These are phyloP conservation scores for Leucophenga varia DNA, from an alignment of 1,140 invertebrate genomes.

Conservation along the genomic window DNA sequence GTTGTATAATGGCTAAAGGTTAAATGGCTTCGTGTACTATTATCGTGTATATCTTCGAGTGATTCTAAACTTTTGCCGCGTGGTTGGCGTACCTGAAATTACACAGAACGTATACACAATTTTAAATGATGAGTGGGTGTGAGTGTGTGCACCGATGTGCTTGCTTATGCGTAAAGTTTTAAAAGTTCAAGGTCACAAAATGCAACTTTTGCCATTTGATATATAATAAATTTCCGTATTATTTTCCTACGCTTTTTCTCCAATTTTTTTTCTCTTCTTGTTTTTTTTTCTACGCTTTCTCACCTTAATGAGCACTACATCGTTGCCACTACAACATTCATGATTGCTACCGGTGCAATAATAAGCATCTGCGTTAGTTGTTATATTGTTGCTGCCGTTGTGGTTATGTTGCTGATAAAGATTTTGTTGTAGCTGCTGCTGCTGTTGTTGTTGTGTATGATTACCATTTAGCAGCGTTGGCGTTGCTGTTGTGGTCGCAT, in stretches of 20 bases:
- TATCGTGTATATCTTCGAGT: conserved; percentile 69
- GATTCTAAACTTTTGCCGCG: conserved; percentile 82
- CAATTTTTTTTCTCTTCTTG: no score
- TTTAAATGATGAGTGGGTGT: conserved; percentile 8
- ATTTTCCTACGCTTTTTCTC: conserved; percentile 32
- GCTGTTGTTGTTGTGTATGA: conserved; percentile 4
- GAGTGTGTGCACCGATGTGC: not conserved
- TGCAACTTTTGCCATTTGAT: not conserved
- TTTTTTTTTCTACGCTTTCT: conserved; percentile 14
- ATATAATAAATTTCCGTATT: not conserved
- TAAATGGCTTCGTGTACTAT: conserved; percentile 61
- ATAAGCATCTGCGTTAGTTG: conserved; percentile 35
- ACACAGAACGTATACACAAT: not conserved
- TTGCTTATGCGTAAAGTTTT: conserved; percentile 14
- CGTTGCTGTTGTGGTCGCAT: conserved; percentile 21
- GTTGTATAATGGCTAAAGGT: conserved; percentile 61
- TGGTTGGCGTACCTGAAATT: conserved; percentile 63
- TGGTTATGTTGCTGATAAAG: conserved; percentile 4
- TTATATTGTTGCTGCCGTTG: conserved; percentile 5
- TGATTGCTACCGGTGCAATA: conserved; percentile 51
- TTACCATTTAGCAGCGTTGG: conserved; percentile 1
- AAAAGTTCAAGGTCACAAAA: conserved; percentile 33
- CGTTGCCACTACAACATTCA: conserved; percentile 51
- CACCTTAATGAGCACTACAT: conserved; percentile 56
- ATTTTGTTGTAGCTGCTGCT: conserved; percentile 17